Evolutionary conservation across 1,140 invertebrate species (phyloP).

Genomic region (Plutomurus gul): DNA sequence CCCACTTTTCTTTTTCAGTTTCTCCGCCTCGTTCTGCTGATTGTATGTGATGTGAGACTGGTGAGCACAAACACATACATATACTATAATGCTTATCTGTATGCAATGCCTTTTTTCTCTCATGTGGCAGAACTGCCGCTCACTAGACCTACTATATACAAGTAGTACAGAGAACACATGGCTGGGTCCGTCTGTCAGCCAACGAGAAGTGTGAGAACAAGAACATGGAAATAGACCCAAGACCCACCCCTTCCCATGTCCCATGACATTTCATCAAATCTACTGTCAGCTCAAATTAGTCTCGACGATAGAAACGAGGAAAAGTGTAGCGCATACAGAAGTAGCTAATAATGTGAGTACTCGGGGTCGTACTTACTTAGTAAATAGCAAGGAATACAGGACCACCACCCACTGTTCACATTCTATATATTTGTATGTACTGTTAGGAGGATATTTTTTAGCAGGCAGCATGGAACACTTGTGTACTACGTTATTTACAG

Average conservation of each 20-base stretch:
- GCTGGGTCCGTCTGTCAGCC: conserved; percentile 1
- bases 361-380: no score
- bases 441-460: no score
- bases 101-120: neutral
- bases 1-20: conserved; percentile 20
- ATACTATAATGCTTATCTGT: no score
- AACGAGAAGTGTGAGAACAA: neutral
- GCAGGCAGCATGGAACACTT: no score
- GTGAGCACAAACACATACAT: no score
- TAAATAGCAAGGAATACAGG: no score
- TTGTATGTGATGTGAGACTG: no score
- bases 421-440: no score
- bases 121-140: neutral
- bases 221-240: conserved; percentile 2
- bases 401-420: no score
- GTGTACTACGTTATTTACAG: no score
- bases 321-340: neutral
- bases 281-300: conserved; percentile 34
- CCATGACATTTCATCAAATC: conserved; percentile 37
- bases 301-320: neutral
- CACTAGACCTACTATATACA: neutral
- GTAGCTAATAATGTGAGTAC: no score
- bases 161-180: neutral
- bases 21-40: neutral
- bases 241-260: conserved; percentile 20